Evolutionary conservation across 1,140 invertebrate species (phyloP).

Genomic region (Ladona fulva): DNA sequence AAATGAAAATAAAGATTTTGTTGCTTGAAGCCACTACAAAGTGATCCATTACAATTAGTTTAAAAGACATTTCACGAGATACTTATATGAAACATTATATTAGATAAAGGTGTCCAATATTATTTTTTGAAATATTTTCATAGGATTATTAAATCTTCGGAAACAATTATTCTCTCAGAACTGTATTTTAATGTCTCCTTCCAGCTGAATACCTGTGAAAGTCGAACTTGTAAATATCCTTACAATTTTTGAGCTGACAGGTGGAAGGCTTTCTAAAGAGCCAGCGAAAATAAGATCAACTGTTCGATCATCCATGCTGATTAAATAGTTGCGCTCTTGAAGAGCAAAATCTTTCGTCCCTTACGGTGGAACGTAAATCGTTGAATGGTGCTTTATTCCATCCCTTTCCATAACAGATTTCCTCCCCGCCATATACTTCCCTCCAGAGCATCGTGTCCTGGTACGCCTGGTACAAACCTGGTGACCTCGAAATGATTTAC

Average conservation of each 20-base stretch:
- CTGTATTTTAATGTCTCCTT: constrained; percentile 94
- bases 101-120: too few relatives aligned
- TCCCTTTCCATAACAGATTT: neutral
- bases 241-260: constrained; percentile 95
- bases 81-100: too few relatives aligned
- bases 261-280: constrained; percentile 76
- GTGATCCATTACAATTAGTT: too few relatives aligned
- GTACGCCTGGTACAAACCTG: neutral
- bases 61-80: too few relatives aligned
- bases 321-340: neutral
- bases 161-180: constrained; percentile 97
- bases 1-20: too few relatives aligned
- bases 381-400: too few relatives aligned
- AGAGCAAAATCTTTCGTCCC: neutral
- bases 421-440: neutral
- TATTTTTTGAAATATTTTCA: constrained; percentile 59
- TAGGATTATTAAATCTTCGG: constrained; percentile 95
- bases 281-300: constrained; percentile 87
- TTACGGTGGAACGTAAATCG: too few relatives aligned
- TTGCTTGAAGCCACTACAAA: too few relatives aligned
- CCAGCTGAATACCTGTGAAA: constrained; percentile 87
- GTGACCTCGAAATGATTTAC: neutral
- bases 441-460: neutral
- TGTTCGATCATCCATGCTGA: constrained; percentile 74
- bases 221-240: constrained; percentile 98